Percentiles rank a stretch among this genome's conserved stretches.
Evolutionary conservation across 37 sponge, comb jelly and placozoan genomes (phyloP).

Genomic region (Hexactinellida sp.): DNA sequence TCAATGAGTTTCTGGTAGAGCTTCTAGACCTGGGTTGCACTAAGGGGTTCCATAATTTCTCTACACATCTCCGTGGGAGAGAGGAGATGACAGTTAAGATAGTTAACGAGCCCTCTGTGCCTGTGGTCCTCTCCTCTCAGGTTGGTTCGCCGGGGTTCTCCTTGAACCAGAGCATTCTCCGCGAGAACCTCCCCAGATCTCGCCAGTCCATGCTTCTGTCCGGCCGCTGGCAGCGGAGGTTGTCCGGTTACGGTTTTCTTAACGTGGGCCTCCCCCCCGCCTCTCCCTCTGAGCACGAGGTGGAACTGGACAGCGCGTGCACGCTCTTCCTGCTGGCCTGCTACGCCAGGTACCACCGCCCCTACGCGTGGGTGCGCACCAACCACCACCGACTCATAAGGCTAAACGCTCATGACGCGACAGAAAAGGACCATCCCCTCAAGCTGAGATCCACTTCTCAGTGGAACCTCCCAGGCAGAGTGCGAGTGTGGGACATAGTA

Average conservation of each 20-base stretch:
- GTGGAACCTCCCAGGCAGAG: conserved; percentile 34
- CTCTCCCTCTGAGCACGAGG: conserved; percentile 54
- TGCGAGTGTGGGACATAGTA: conserved; percentile 71
- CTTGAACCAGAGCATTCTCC: not conserved
- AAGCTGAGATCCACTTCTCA: conserved; percentile 52
- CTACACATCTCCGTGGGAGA: conserved; percentile 55
- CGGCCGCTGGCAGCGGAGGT: conserved; percentile 14
- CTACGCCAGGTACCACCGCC: conserved; percentile 52
- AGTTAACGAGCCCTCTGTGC: conserved; percentile 61
- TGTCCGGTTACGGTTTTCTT: conserved; percentile 81
- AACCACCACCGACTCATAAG: conserved; percentile 63
- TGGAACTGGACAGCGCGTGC: conserved; percentile 42
- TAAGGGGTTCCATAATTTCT: conserved; percentile 78
- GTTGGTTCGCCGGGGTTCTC: not conserved
- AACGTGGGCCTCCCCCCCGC: conserved; percentile 83
- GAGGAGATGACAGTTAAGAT: conserved; percentile 76
- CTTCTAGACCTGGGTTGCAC: conserved; percentile 57
- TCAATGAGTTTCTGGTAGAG: conserved; percentile 41
- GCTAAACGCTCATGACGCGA: conserved; percentile 20
- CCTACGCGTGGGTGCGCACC: conserved; percentile 80
- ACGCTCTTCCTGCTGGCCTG: conserved; percentile 77
- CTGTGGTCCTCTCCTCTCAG: not conserved
- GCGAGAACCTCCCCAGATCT: not conserved
- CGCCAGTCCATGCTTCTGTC: not conserved
- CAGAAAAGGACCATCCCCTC: conserved; percentile 71